Evolutionary conservation across 2,797 vertebrate genomes (phyloP), one percentile per base, ranked within the genome.

Genomic region (Eulemur rubriventer): DNA sequence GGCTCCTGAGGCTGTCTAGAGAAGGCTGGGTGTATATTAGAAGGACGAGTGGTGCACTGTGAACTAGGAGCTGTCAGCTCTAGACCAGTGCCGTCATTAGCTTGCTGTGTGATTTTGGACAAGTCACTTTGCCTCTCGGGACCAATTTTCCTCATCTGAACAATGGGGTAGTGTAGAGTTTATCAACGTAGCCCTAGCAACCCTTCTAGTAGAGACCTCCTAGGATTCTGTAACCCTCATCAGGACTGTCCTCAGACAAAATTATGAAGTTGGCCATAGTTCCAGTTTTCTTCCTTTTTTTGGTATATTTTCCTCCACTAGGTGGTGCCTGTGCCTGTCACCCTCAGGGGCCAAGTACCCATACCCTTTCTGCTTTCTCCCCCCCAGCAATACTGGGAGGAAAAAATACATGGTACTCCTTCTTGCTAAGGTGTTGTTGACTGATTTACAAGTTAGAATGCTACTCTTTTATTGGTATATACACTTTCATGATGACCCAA

Each of bases 261-360:
- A 26, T 17, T 73, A 22, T 85, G 13, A 86, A 70, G 46, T 33
- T 87, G 67, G 18, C 67, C 63, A 14, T 4, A 3, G 1, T 43
- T 63, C 14, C 12, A 6, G 33, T 80, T 83, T 91, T 75, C 83
- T 65, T 91, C 76, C 24, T 6, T 28, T 92, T 92, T 30, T 38
- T 8, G 46, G 55, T 50, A 69, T 69, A 3, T 75, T 94, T 97
- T 93, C 89, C 67, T 96, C 97, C 96, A 96, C 96, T 97, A 95
- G 93, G 96, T 97, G 97, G 97, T 95, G 97, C 67, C 35, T 96
- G 92, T 92, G 95, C 69, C 69, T 96, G 33, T 96, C 59, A 85
- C 89, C 91, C 75, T 96, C n/a, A 72, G 87, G 95, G 96, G 61
- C 91, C 30, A 22, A 72, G 38, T 78, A 59, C 55, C 91, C 80